Percentiles rank a stretch among this genome's conserved stretches.
Evolutionary conservation across 2,888 invertebrate species (phyloP).

Genomic region (Aleiodes leptofemur): DNA sequence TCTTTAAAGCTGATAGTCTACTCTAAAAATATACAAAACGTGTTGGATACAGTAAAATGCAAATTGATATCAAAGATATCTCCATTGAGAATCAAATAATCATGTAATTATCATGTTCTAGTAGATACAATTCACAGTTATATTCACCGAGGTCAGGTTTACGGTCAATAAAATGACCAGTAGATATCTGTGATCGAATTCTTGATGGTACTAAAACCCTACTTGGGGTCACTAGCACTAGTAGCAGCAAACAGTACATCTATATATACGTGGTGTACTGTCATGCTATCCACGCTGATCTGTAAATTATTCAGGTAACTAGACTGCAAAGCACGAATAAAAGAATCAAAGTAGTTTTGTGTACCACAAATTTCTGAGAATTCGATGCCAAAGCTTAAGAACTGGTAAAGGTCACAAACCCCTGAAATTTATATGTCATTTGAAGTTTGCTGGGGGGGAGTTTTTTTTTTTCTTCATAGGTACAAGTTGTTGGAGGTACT

Average conservation of each 20-base stretch:
- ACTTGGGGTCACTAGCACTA: conserved; percentile 20
- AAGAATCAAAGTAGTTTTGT: conserved; percentile 9
- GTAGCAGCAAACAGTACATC: background rate
- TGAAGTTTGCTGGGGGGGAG: too few species aligned
- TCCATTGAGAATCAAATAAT: too few species aligned
- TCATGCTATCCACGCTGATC: conserved; percentile 5
- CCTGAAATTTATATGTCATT: too few species aligned
- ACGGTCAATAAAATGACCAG: conserved; percentile 29
- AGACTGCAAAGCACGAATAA: background rate
- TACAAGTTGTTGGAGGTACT: too few species aligned
- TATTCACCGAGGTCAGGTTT: conserved; percentile 11
- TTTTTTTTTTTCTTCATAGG: too few species aligned
- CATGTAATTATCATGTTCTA: too few species aligned
- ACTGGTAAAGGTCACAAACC: conserved; percentile 25
- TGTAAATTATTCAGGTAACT: conserved; percentile 34
- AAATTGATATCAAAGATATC: too few species aligned
- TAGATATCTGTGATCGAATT: conserved; percentile 25
- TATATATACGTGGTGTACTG: conserved; percentile 24
- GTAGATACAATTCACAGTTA: background rate
- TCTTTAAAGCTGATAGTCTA: too few species aligned
- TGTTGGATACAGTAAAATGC: too few species aligned
- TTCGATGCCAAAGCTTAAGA: background rate
- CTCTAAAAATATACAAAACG: too few species aligned
- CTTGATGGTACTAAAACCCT: background rate
- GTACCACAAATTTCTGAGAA: conserved; percentile 15